These are phyloP conservation scores for Papilio polytes DNA, from an alignment of 1,140 invertebrate genomes.

Conservation along the genomic window DNA sequence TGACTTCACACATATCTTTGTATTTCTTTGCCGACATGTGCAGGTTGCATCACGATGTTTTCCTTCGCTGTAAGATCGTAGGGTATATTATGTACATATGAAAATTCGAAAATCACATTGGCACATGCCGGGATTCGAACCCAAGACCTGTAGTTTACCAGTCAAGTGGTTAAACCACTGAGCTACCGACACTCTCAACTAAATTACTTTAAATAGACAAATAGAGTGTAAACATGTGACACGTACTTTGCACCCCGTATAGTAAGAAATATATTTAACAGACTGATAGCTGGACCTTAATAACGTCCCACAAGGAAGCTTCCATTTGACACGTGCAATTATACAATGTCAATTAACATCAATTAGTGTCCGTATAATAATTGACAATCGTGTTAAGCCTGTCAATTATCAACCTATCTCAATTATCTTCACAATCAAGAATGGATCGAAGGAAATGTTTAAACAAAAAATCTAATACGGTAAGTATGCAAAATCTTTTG, in stretches of 20 bases:
- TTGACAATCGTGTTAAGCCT: conserved; percentile 7
- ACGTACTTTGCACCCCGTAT: background rate
- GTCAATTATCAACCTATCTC: conserved; percentile 4
- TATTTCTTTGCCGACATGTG: too few relatives aligned
- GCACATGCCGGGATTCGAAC: too few relatives aligned
- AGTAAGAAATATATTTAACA: background rate
- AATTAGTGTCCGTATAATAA: conserved; percentile 6
- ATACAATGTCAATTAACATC: conserved; percentile 5
- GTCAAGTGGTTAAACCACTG: too few relatives aligned
- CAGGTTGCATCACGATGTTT: too few relatives aligned
- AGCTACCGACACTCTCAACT: too few relatives aligned
- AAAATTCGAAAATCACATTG: too few relatives aligned
- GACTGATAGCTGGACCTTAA: background rate
- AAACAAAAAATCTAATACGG: background rate
- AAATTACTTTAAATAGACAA: too few relatives aligned
- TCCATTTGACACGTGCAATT: conserved; percentile 3
- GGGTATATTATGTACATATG: too few relatives aligned
- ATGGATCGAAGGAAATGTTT: background rate
- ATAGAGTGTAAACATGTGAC: background rate
- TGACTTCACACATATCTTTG: too few relatives aligned
- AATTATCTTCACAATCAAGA: background rate
- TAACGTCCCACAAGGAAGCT: background rate
- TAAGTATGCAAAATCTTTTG: background rate
- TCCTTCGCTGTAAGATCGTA: too few relatives aligned
- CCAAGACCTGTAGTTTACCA: too few relatives aligned